phyloP scores from a whole-genome alignment of 2,113 vertebrate species.

The Neoarius graeffei region DNA sequence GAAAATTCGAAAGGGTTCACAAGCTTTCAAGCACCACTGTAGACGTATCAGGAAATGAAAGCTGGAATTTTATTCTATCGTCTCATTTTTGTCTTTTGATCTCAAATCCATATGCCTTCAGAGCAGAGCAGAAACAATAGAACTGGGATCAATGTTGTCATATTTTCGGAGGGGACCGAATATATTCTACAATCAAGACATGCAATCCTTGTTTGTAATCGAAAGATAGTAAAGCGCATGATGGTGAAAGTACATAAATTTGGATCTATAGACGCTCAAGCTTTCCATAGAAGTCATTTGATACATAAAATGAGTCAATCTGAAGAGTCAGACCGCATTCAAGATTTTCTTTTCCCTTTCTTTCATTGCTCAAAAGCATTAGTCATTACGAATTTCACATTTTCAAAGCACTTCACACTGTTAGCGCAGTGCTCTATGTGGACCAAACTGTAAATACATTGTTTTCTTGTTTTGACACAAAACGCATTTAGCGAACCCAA shows the following conservation, averaged over 20 bases:
- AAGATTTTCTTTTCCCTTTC: background rate
- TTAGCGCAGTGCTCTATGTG: conserved; percentile 2
- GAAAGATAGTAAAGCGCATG: background rate
- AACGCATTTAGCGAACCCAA: background rate
- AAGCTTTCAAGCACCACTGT: too few relatives aligned
- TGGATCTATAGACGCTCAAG: background rate
- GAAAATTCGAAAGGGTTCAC: too few relatives aligned
- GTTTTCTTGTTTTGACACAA: conserved; percentile 6
- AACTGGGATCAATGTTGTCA: background rate
- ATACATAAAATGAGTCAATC: background rate
- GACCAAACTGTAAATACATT: conserved; percentile 18
- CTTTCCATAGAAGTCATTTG: background rate
- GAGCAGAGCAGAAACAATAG: background rate
- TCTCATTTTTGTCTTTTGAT: background rate
- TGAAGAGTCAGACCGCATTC: background rate
- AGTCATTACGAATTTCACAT: background rate
- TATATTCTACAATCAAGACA: background rate
- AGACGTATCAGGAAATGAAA: too few relatives aligned
- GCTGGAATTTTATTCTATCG: too few relatives aligned
- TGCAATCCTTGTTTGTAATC: background rate
- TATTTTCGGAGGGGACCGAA: background rate
- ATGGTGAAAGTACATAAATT: background rate
- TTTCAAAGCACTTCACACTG: background rate
- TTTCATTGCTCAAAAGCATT: background rate
- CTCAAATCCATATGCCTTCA: background rate